Conservation (phyloP, 2,888 invertebrate genomes). For the Drosophila cognata region DNA sequence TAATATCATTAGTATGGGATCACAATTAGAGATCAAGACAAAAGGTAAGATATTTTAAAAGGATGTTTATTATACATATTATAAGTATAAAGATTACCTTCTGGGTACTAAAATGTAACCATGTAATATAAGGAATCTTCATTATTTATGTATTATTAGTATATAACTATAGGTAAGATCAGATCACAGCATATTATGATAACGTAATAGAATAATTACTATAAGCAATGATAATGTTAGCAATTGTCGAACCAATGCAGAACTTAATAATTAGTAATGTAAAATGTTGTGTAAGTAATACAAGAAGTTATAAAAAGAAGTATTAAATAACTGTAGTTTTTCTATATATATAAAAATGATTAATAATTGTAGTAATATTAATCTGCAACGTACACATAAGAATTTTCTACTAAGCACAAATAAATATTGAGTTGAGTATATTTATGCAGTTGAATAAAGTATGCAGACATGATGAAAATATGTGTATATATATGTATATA, state of each 20-base stretch:
- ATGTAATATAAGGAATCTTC: not conserved
- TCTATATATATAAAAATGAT: not conserved
- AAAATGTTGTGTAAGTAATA: not conserved
- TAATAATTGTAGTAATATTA: not conserved
- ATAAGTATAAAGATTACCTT: not conserved
- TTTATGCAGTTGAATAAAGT: not conserved
- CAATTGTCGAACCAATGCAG: not conserved
- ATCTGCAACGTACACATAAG: not conserved
- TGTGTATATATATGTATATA: not conserved
- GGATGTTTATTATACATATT: not conserved
- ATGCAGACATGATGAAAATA: constrained; percentile 7
- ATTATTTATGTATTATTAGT: not conserved
- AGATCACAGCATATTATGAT: not conserved
- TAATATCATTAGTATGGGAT: constrained; percentile 64
- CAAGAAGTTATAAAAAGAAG: not conserved
- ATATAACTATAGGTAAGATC: not conserved
- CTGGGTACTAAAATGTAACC: rapidly evolving
- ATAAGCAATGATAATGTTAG: no score
- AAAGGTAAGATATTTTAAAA: not conserved
- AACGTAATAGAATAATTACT: not conserved
- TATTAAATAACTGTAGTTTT: not conserved
- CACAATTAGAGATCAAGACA: constrained; percentile 24
- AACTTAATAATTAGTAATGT: not conserved
- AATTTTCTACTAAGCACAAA: not conserved
- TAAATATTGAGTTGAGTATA: not conserved